A percentile compares a stretch with the other conserved stretches of the same genome.
Conservation (phyloP, 2,888 invertebrate species). For the Podabrus alpinus region DNA sequence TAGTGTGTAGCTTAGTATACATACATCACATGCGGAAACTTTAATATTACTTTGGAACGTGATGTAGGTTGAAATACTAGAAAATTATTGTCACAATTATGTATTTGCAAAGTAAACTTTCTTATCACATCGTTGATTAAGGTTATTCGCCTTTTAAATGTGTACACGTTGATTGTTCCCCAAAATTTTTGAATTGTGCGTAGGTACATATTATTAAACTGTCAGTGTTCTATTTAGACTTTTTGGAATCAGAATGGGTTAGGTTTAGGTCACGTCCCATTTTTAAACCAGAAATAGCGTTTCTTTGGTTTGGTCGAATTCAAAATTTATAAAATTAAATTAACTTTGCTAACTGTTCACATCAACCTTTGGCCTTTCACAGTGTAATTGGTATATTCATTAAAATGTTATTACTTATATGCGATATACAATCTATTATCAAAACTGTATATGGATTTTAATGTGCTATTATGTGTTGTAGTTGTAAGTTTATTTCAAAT, state of each 20-base stretch:
- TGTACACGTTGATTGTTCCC: slow-evolving; percentile 14
- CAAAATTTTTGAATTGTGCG: background rate
- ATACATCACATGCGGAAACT: background rate
- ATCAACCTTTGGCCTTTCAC: background rate
- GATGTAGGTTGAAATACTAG: background rate
- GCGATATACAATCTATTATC: slow-evolving; percentile 10
- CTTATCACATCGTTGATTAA: slow-evolving; percentile 23
- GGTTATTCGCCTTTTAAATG: slow-evolving; percentile 26
- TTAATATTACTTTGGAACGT: background rate
- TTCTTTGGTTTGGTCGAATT: background rate
- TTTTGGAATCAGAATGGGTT: background rate
- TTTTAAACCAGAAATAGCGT: background rate
- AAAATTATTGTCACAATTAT: slow-evolving; percentile 1
- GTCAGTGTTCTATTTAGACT: background rate
- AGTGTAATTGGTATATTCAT: slow-evolving; percentile 5
- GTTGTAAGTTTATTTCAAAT: slow-evolving; percentile 9
- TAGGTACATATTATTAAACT: background rate
- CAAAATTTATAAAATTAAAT: background rate
- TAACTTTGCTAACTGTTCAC: background rate
- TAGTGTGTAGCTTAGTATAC: background rate
- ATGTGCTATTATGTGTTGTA: slow-evolving; percentile 12
- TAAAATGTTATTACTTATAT: slow-evolving; percentile 13
- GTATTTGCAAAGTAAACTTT: slow-evolving; percentile 27
- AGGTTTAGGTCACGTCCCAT: background rate
- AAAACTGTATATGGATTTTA: slow-evolving; percentile 10